A percentile compares a stretch with the other conserved stretches of the same genome.
Conservation (phyloP, 2,113 vertebrate species). For the Eulemur macaco region DNA sequence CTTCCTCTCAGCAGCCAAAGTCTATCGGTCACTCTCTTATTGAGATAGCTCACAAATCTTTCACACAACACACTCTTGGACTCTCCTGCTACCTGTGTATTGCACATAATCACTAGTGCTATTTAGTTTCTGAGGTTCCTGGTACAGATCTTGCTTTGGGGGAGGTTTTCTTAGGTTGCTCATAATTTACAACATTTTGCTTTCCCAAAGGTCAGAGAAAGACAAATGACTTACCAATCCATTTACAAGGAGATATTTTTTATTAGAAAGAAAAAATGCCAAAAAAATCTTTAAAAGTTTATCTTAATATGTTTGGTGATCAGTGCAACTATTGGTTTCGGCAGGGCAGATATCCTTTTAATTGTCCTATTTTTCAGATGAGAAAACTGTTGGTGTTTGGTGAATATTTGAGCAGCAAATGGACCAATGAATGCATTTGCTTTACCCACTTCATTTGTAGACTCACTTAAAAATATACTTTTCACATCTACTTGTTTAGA, state of each 20-base stretch:
- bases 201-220: neutral
- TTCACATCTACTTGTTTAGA: neutral
- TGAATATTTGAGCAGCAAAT: neutral
- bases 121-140: neutral
- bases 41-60: neutral
- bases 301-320: neutral
- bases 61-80: neutral
- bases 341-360: neutral
- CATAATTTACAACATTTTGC: neutral
- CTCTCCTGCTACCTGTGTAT: neutral
- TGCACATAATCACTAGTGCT: neutral
- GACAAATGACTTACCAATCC: neutral
- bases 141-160: neutral
- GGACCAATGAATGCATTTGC: neutral
- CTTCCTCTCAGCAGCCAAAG: neutral
- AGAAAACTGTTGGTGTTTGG: neutral
- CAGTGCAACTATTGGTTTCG: neutral
- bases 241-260: neutral
- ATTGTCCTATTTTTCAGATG: neutral
- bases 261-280: neutral
- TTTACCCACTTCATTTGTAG: neutral
- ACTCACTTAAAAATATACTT: neutral
- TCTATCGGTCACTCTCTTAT: neutral
- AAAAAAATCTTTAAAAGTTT: neutral
- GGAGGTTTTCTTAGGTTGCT: neutral